Base-by-base conservation (phyloP, 2,113 vertebrate genomes). In the Psilopogon haemacephalus region DNA sequence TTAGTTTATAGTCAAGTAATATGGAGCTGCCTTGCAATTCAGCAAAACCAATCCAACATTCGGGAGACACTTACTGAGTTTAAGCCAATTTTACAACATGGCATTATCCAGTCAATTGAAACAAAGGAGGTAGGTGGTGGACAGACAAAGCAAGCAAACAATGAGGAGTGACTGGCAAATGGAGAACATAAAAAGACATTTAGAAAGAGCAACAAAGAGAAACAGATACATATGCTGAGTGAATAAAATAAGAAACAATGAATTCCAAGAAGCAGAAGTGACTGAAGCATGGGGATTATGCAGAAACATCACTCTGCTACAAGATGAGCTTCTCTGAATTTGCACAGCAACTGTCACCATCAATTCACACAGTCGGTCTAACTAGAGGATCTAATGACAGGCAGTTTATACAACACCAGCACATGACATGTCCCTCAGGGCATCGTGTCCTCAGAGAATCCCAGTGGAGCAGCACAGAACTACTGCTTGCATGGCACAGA, bases 71-170 rank as follows among this genome's bases (percentile, higher is more conserved):
- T 23, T 77, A 86, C 27, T 65, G 63, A 95, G 74, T 92, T 91
- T 94, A 95, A 95, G 85, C 15, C 83, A 77, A 54, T 95, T 95
- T 94, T 92, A 93, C 64, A 94, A 77, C 59, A 64, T 30, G 62
- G 74, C 93, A 74, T 70, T 86, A 91, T 62, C 71, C 86, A 92
- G 55, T 79, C 80, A 84, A 80, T 77, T 94, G 84, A 90, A 97
- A 97, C 83, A 96, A 96, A 96, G 88, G 59, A 87, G 60, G 24
- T 71, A 48, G 19, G 19, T 85, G 54, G 35, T 74, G 38, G 44
- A 77, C 62, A 92, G 58, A 91, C 50, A 68, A 94, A 91, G 93
- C 86, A 94, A 88, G 64, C 8, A 75, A 90, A 86, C 63, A 38
- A 87, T 27, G 32, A 78, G 17, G 55, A 81, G 72, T 62, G 52